These are phyloP conservation scores for Halictus quadricinctus DNA, from an alignment of 2,888 invertebrate species.

Conservation along the genomic window DNA sequence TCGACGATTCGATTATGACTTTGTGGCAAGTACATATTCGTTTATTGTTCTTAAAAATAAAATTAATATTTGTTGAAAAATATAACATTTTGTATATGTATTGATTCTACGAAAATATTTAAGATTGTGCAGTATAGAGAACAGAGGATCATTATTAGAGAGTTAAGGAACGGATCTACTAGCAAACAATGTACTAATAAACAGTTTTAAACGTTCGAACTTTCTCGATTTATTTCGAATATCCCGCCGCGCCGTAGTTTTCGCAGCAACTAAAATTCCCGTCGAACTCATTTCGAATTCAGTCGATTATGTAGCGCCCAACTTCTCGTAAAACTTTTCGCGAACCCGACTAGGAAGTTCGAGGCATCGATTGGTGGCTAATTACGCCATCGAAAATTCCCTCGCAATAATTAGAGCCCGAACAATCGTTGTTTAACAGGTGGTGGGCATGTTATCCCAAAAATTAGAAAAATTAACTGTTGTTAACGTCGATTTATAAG, in stretches of 20 bases:
- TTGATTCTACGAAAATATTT: not conserved
- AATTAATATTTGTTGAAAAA: not conserved
- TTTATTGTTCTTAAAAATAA: no score
- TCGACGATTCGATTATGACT: no score
- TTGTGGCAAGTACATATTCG: no score
- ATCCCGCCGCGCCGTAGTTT: not conserved
- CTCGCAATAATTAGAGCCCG: slow-evolving; percentile 3
- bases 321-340: slow-evolving; percentile 32
- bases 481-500: not conserved
- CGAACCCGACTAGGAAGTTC: slow-evolving; percentile 28
- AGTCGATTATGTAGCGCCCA: slow-evolving; percentile 11
- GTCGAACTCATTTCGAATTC: slow-evolving; percentile 18
- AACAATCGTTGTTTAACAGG: slow-evolving; percentile 17
- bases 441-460: not conserved
- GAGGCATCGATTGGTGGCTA: slow-evolving; percentile 34
- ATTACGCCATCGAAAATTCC: slow-evolving; percentile 45
- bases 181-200: not conserved
- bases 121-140: not conserved
- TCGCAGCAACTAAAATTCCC: slow-evolving; percentile 27
- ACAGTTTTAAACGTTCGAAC: not conserved
- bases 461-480: not conserved
- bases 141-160: not conserved
- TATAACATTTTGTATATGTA: not conserved
- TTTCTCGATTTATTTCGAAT: not conserved
- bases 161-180: not conserved